A percentile compares a stretch with the other conserved stretches of the same genome.
These are phyloP conservation scores for Drosophila ambigua DNA, from an alignment of 1,140 invertebrate species.

Conservation along the genomic window DNA sequence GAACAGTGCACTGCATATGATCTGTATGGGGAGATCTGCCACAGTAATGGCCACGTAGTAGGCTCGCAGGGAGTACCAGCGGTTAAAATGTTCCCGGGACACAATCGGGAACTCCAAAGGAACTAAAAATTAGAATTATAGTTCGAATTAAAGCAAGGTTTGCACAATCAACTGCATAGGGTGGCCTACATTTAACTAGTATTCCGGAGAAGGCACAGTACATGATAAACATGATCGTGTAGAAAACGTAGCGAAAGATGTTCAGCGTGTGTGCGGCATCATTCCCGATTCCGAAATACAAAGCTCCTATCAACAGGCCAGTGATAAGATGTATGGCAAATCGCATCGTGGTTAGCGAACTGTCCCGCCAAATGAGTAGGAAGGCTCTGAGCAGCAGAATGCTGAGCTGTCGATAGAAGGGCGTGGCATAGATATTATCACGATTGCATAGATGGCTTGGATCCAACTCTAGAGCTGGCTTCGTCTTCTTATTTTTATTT, in stretches of 20 bases:
- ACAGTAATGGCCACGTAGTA: slow-evolving; percentile 95
- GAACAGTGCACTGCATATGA: slow-evolving; percentile 90
- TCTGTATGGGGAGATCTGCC: slow-evolving; percentile 93
- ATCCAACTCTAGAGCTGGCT: slow-evolving; percentile 64
- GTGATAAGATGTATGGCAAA: slow-evolving; percentile 90
- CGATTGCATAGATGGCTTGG: slow-evolving; percentile 72
- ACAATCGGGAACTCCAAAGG: slow-evolving; percentile 93
- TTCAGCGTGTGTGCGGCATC: slow-evolving; percentile 90
- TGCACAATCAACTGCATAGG: too few relatives aligned
- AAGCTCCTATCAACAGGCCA: slow-evolving; percentile 90
- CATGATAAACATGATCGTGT: slow-evolving; percentile 93
- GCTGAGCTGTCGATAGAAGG: slow-evolving; percentile 87
- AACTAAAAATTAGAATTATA: slow-evolving; percentile 86
- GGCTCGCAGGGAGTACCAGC: slow-evolving; percentile 96
- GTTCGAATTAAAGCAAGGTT: not conserved
- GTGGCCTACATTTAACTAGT: slow-evolving; percentile 92
- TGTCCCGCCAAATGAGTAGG: slow-evolving; percentile 85
- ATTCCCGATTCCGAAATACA: slow-evolving; percentile 92
- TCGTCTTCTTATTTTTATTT: slow-evolving; percentile 66
- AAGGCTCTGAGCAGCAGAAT: slow-evolving; percentile 88
- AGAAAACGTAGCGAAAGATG: slow-evolving; percentile 92
- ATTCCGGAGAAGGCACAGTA: slow-evolving; percentile 94
- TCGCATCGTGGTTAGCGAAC: slow-evolving; percentile 88
- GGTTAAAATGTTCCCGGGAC: slow-evolving; percentile 94
- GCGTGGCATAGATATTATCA: slow-evolving; percentile 85